A percentile compares a stretch with the other conserved stretches of the same genome.
Evolutionary conservation across 2,888 invertebrate species (phyloP).

Genomic region (Barypeithes pellucidus): DNA sequence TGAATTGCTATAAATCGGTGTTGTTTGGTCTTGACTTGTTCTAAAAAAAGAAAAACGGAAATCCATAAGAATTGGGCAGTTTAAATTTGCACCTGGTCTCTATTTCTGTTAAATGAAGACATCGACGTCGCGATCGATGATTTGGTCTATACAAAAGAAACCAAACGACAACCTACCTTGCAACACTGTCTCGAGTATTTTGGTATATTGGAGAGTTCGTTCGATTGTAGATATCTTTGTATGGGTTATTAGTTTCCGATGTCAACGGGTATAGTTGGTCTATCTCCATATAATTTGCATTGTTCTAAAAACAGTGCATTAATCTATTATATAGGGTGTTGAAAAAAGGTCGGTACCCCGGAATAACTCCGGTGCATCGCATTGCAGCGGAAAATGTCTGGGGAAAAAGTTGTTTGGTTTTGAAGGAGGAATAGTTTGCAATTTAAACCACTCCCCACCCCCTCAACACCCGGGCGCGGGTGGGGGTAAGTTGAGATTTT

Average conservation of each 20-base stretch:
- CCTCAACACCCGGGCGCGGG: too few relatives aligned
- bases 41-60: constrained; percentile 21
- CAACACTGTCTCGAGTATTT: constrained; percentile 67
- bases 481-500: too few relatives aligned
- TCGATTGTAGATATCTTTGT: constrained; percentile 66
- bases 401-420: too few relatives aligned
- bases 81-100: neutral
- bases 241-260: constrained; percentile 64
- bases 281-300: constrained; percentile 74
- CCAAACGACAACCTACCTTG: constrained; percentile 33
- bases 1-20: constrained; percentile 75
- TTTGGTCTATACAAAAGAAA: too few relatives aligned
- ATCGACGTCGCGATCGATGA: too few relatives aligned
- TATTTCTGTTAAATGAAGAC: too few relatives aligned
- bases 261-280: constrained; percentile 74
- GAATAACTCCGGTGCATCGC: too few relatives aligned
- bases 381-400: too few relatives aligned
- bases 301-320: constrained; percentile 56
- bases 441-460: too few relatives aligned
- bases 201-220: constrained; percentile 75
- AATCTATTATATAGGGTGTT: too few relatives aligned
- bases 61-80: neutral
- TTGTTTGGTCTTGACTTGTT: constrained; percentile 63
- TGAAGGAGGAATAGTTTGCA: too few relatives aligned
- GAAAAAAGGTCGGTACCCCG: too few relatives aligned